Conservation (phyloP, 2,888 invertebrate genomes). For the Lamproptera curius region DNA sequence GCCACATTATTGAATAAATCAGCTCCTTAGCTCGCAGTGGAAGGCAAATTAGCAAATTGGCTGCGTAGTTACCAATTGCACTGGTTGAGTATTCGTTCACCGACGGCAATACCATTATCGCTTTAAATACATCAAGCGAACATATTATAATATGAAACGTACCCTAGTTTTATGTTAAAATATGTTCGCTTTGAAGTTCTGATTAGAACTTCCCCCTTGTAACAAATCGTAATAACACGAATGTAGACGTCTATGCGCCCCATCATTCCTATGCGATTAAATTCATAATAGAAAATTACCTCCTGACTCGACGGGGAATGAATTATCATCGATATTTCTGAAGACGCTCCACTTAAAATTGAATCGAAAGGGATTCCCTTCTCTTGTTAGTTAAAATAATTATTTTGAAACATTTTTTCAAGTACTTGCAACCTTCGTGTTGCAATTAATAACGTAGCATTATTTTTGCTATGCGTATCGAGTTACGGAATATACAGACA, state of each 20-base stretch:
- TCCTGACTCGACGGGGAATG: background rate
- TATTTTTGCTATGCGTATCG: too few species aligned
- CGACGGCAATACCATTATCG: conserved; percentile 13
- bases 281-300: conserved; percentile 1
- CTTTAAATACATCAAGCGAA: conserved; percentile 10
- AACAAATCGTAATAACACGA: background rate
- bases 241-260: background rate
- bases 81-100: conserved; percentile 12
- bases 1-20: conserved; percentile 13
- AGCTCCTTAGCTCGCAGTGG: conserved; percentile 6
- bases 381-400: too few species aligned
- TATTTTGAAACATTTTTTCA: too few species aligned
- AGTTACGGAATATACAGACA: too few species aligned
- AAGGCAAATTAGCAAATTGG: conserved; percentile 16
- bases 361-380: too few species aligned
- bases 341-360: background rate
- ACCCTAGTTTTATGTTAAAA: background rate
- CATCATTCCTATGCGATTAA: background rate
- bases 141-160: too few species aligned
- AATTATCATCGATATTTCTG: background rate
- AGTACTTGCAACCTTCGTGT: too few species aligned
- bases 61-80: conserved; percentile 17
- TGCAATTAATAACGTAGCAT: too few species aligned
- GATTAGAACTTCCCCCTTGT: conserved; percentile 5
- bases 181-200: background rate